Evolutionary conservation across 2,797 vertebrate genomes (phyloP), one percentile per base, ranked within the genome.

Genomic region (Falco naumanni): DNA sequence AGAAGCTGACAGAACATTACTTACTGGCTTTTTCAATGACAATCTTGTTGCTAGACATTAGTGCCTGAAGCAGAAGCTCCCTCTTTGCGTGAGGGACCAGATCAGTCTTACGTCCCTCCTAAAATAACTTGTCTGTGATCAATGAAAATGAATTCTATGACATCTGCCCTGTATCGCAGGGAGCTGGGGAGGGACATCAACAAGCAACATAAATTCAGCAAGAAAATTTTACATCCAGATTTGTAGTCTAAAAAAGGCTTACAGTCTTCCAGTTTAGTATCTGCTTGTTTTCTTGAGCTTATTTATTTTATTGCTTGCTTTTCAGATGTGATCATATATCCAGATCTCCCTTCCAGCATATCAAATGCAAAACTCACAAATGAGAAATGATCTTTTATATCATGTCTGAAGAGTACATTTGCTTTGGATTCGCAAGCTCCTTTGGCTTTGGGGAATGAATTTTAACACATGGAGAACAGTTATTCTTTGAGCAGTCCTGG

Each of bases 1-100:
- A 89, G 54, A 93, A 96, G 68, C 19, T 89, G 37, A 45, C 16
- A 34, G 86, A 57, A 43, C 26, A 64, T 93, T 94, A 83, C 39
- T 95, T 89, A 92, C 74, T 37, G 37, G 11, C 21, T 63, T 87
- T 69, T 87, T 74, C 22, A 76, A 59, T 72, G 2, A 76, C 37
- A 74, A 28, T 76, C 41, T 19, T 74, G 13, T 60, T 96, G 59
- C 47, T 94, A 54, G 91, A 68, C 33, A 68, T 56, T 47, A 20
- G 13, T 60, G 80, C 93, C 39, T 54, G 57, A 70, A 93, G 59
- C 65, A 93, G 28, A 70, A 95, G 4, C 7, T 86, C 56, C 57
- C 25, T 70, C 50, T 53, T 47, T 90, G 25, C 18, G 16, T 39
- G 16, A 80, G 29, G 6, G 29, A 88, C 14, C 18, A 68, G 9